Conservation (phyloP, 2,888 invertebrate genomes). For the Perithous albicinctus region DNA sequence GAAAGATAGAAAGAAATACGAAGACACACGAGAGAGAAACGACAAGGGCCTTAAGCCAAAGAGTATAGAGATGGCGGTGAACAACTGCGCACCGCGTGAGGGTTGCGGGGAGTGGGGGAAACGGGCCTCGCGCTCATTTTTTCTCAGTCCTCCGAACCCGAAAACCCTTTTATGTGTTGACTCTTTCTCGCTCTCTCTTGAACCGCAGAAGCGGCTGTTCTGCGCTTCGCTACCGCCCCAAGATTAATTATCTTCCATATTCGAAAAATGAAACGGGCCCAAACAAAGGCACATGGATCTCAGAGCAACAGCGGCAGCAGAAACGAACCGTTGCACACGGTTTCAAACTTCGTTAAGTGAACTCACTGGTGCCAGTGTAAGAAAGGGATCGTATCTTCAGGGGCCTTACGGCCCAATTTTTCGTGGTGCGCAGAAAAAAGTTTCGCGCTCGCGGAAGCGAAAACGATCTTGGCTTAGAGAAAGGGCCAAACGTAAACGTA, state of each 20-base stretch:
- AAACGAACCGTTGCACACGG: conserved; percentile 42
- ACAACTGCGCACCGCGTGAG: conserved; percentile 66
- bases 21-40: conserved; percentile 63
- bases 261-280: conserved; percentile 82
- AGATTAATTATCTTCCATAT: conserved; percentile 84
- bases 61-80: conserved; percentile 64
- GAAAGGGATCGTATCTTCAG: conserved; percentile 17
- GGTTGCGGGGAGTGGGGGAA: conserved; percentile 59
- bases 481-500: conserved; percentile 41
- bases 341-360: conserved; percentile 55
- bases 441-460: conserved; percentile 31
- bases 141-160: conserved; percentile 82
- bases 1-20: conserved; percentile 69
- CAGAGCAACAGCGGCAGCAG: conserved; percentile 34
- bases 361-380: neutral
- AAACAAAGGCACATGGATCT: conserved; percentile 74
- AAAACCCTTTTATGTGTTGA: conserved; percentile 83
- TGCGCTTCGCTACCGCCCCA: conserved; percentile 68
- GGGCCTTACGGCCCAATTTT: conserved; percentile 33
- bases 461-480: conserved; percentile 25
- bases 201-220: conserved; percentile 28
- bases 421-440: conserved; percentile 49
- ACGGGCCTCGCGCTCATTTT: conserved; percentile 81
- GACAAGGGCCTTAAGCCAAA: conserved; percentile 67
- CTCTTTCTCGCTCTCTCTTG: conserved; percentile 33